Base-by-base conservation (phyloP, 2,113 vertebrate genomes). In the Ctenomys sociabilis region DNA sequence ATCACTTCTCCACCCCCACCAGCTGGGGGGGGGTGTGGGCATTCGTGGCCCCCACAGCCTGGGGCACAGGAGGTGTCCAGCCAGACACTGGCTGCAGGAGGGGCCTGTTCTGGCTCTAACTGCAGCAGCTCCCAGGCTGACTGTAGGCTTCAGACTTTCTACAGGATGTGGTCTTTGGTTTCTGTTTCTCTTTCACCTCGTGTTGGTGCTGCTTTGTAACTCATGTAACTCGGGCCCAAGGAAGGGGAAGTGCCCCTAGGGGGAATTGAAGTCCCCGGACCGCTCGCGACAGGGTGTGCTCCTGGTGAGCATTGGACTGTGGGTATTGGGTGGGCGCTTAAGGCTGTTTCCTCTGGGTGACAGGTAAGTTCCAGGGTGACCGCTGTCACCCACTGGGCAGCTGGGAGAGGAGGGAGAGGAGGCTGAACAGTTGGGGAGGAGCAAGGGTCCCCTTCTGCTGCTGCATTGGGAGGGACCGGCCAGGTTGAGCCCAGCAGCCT, bases 81-180 rank as follows among this genome's bases (percentile, higher is more conserved):
- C 1, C 30, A 5, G n/a, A 93, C 30, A 19, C 61, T 14, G 2
- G 30, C 32, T 43, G 4, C 3, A 0, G 28, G 30, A 94, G 37
- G 78, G 64, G 24, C 21, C 91, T 17, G 21, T 59, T 94, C 66
- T 45, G 28, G 3, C 54, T 57, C 54, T 16, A 17, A 57, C 54
- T 17, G 16, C 14, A 8, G 1, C 0, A 24, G 75, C 93, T 89
- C 35, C 30, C 92, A 37, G 0, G 92, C 70, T 73, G 49, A 68
- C 72, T 43, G 83, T 81, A 72, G 95, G 61, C 91, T 40, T 0
- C 63, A 73, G 90, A 72, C 93, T 89, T 70, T 43, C 89, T 85
- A 40, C 98, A 97, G 96, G 97, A 98, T 98, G 96, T 96, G 68
- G 30, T 66, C 93, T 95, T 95, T 43, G 4, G 13, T 95, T 97